Conservation (phyloP, 2,888 invertebrate species). For the Halocaridina rubra region DNA sequence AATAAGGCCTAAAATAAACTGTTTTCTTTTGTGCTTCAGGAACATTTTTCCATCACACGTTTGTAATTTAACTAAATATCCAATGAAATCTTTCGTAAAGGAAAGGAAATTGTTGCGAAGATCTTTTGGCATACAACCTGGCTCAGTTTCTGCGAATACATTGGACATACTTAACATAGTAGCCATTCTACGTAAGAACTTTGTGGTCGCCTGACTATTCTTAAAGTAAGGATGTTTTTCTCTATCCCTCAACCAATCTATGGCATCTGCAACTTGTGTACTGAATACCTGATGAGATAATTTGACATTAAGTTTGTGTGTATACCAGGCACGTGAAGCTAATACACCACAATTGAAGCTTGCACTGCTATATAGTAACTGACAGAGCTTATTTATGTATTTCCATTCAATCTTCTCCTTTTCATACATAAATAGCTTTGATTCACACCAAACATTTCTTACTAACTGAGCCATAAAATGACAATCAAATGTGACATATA, state of each 20-base stretch:
- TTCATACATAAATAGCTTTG: not conserved
- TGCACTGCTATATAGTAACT: no score
- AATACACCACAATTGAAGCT: not conserved
- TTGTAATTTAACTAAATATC: not conserved
- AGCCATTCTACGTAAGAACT: not conserved
- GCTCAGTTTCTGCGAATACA: no score
- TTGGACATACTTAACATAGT: no score
- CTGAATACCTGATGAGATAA: not conserved
- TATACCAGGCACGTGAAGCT: not conserved
- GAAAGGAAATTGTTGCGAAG: no score
- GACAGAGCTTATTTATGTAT: not conserved
- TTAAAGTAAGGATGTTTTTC: not conserved
- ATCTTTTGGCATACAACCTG: no score
- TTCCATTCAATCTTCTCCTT: not conserved
- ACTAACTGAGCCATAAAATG: not conserved
- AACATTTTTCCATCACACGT: not conserved
- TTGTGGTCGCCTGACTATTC: not conserved
- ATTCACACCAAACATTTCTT: not conserved
- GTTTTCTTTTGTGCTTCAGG: not conserved
- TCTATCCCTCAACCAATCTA: not conserved
- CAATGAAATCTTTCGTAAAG: not conserved
- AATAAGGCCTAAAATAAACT: not conserved
- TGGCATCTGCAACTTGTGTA: not conserved
- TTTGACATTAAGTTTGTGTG: not conserved
- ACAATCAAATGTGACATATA: not conserved